Percentiles rank a stretch among this genome's conserved stretches.
These are phyloP conservation scores for Erebia ligea DNA, from an alignment of 2,888 invertebrate species.

Conservation along the genomic window DNA sequence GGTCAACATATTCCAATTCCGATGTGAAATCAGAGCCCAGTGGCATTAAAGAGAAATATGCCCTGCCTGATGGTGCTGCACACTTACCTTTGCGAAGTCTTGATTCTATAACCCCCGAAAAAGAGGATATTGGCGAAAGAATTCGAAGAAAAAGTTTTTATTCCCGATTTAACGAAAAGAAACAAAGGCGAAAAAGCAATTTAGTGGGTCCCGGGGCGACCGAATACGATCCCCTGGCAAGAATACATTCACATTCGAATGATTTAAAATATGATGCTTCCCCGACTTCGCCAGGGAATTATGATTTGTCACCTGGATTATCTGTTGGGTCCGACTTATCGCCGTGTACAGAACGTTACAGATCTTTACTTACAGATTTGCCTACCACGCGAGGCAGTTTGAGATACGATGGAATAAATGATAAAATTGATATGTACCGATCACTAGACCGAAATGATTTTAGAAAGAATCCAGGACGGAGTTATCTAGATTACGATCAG, in stretches of 20 bases:
- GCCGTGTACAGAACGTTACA: constrained; percentile 74
- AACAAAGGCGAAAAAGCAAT: constrained; percentile 87
- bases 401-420: constrained; percentile 70
- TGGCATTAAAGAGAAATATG: constrained; percentile 62
- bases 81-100: constrained; percentile 69
- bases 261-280: constrained; percentile 68
- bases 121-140: constrained; percentile 92
- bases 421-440: constrained; percentile 76
- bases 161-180: constrained; percentile 93
- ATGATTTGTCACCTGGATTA: constrained; percentile 71
- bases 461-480: constrained; percentile 70
- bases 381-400: constrained; percentile 64
- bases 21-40: constrained; percentile 76
- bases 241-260: constrained; percentile 67
- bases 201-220: constrained; percentile 85
- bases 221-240: constrained; percentile 80
- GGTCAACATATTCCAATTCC: constrained; percentile 72
- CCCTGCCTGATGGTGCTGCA: constrained; percentile 55
- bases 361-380: constrained; percentile 67
- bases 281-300: constrained; percentile 67
- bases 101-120: constrained; percentile 76
- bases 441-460: constrained; percentile 78
- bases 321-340: constrained; percentile 70
- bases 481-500: constrained; percentile 73
- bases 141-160: constrained; percentile 95